A percentile compares a stretch with the other conserved stretches of the same genome.
Evolutionary conservation across 2,113 vertebrate species (phyloP).

Genomic region (Ciconia boyciana): DNA sequence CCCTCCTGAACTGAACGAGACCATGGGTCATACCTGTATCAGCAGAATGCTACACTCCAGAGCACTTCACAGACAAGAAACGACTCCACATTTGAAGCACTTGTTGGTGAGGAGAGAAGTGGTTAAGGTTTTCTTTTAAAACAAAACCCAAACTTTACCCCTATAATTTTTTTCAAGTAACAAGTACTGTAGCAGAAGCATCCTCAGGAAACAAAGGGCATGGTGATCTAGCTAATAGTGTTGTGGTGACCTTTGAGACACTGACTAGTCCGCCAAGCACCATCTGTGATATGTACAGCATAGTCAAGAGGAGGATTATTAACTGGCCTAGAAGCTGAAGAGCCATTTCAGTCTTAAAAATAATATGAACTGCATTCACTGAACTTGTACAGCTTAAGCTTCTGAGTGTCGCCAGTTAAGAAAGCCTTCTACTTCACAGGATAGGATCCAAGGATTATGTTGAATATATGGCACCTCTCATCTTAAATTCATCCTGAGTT

Average conservation of each 20-base stretch:
- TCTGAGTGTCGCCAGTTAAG: neutral
- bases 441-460: neutral
- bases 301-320: conserved; percentile 51
- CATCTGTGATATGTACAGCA: conserved; percentile 48
- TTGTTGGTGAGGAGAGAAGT: neutral
- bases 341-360: conserved; percentile 2
- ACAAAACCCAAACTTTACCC: conserved; percentile 17
- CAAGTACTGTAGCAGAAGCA: conserved; percentile 41
- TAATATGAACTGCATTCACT: neutral
- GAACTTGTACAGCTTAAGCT: neutral
- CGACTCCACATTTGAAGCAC: neutral
- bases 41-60: conserved; percentile 5
- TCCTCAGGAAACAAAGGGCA: conserved; percentile 57
- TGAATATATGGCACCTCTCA: neutral
- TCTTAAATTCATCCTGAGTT: neutral
- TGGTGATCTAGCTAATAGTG: conserved; percentile 51
- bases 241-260: conserved; percentile 64
- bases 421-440: neutral
- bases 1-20: neutral
- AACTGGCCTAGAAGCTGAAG: conserved; percentile 32
- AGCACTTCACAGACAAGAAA: conserved; percentile 3
- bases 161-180: conserved; percentile 17
- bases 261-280: conserved; percentile 59
- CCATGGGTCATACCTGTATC: neutral
- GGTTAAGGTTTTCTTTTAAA: conserved; percentile 7